phyloP scores from a whole-genome alignment of 2,113 vertebrate species.

The Takifugu bimaculatus region DNA sequence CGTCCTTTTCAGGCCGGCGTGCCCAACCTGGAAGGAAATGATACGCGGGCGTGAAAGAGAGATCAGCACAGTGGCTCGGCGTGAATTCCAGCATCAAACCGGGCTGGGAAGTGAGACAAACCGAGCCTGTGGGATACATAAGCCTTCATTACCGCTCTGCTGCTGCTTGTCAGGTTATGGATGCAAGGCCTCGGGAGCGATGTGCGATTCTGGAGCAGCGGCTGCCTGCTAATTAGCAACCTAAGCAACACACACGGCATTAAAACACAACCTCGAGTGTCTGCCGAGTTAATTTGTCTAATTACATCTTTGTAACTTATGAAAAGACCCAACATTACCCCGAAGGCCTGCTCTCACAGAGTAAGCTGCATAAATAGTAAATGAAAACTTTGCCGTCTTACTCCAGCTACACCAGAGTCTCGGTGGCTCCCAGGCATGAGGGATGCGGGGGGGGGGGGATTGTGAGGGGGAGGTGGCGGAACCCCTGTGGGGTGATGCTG shows the following conservation, averaged over 20 bases:
- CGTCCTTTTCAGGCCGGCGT: constrained; percentile 21
- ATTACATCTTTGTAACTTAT: constrained; percentile 75
- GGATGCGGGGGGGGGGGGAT: constrained; percentile 26
- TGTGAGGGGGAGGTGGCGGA: constrained; percentile 36
- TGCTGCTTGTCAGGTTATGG: constrained; percentile 68
- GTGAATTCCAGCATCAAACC: constrained; percentile 58
- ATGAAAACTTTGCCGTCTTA: constrained; percentile 57
- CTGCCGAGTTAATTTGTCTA: constrained; percentile 74
- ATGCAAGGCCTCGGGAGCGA: constrained; percentile 62
- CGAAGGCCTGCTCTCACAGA: constrained; percentile 56
- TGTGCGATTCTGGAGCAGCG: constrained; percentile 63
- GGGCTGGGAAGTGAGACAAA: constrained; percentile 56
- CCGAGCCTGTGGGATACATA: constrained; percentile 58
- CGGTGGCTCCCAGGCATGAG: constrained; percentile 40
- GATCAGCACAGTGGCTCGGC: constrained; percentile 48
- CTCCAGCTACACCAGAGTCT: constrained; percentile 26
- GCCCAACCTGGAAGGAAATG: constrained; percentile 42
- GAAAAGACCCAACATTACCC: constrained; percentile 71
- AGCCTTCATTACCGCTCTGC: constrained; percentile 60
- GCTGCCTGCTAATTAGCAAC: constrained; percentile 72
- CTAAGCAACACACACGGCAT: constrained; percentile 65
- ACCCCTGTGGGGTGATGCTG: constrained; percentile 54
- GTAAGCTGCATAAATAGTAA: constrained; percentile 50
- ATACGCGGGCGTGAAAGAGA: constrained; percentile 48
- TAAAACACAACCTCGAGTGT: constrained; percentile 65